phyloP scores from a whole-genome alignment of 2,797 vertebrate genomes.

The Siniperca obscura region DNA sequence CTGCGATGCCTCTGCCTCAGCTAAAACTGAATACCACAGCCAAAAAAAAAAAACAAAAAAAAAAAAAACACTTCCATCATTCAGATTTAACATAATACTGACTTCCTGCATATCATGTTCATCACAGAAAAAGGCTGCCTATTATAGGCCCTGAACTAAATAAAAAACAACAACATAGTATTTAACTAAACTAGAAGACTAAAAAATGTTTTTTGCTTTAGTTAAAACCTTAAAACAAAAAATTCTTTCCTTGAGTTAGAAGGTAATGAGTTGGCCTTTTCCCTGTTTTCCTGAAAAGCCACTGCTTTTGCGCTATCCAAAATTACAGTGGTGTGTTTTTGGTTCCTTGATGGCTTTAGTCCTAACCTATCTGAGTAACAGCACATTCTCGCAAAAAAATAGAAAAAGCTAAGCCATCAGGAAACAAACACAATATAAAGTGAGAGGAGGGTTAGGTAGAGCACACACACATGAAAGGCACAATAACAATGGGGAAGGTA shows the following conservation, averaged over 20 bases:
- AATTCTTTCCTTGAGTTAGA: conserved; percentile 36
- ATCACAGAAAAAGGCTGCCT: conserved; percentile 21
- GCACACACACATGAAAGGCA: conserved; percentile 50
- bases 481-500: conserved; percentile 57
- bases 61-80: conserved; percentile 18
- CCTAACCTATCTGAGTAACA: conserved; percentile 32
- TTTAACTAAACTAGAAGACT: conserved; percentile 23
- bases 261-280: conserved; percentile 38
- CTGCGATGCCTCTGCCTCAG: conserved; percentile 1
- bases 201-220: conserved; percentile 24
- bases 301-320: conserved; percentile 44
- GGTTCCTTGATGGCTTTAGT: conserved; percentile 46
- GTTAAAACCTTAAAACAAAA: conserved; percentile 59
- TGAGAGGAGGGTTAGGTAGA: conserved; percentile 47
- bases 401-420: conserved; percentile 36
- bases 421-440: conserved; percentile 58
- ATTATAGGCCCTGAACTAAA: conserved; percentile 8
- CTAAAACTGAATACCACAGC: conserved; percentile 51
- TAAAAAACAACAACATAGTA: neutral
- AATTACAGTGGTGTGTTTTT: conserved; percentile 70
- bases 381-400: conserved; percentile 3
- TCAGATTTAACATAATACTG: conserved; percentile 38
- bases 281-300: conserved; percentile 56
- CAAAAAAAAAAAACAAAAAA: neutral
- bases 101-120: conserved; percentile 59